phyloP scores from a whole-genome alignment of 2,888 invertebrate genomes.

The Deroplatys truncata region DNA sequence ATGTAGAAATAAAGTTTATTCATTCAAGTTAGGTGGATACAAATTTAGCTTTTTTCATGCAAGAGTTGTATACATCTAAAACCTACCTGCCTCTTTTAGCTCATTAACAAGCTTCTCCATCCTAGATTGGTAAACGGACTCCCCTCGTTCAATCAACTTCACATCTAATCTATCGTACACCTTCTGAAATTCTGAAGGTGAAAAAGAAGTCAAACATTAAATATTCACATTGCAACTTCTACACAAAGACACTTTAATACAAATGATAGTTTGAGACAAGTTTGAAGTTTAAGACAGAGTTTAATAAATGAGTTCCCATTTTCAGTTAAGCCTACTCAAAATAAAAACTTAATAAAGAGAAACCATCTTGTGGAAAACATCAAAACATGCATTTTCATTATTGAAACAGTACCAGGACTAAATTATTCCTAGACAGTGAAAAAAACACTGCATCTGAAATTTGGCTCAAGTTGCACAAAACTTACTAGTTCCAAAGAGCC shows the following conservation, averaged over 20 bases:
- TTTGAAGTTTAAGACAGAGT: not conserved
- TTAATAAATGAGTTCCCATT: not conserved
- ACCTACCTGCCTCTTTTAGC: slow-evolving; percentile 58
- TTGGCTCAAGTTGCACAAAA: no score
- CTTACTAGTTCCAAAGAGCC: no score
- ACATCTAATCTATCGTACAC: slow-evolving; percentile 85
- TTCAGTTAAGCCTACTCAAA: not conserved
- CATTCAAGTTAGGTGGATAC: no score
- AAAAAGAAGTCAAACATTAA: slow-evolving; percentile 14
- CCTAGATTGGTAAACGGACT: slow-evolving; percentile 92
- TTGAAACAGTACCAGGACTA: no score
- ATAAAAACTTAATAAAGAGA: not conserved
- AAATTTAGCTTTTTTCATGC: not conserved
- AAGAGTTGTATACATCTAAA: not conserved
- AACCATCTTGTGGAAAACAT: no score
- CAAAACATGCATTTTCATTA: no score
- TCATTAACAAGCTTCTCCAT: slow-evolving; percentile 79
- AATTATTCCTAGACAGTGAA: no score
- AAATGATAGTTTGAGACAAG: no score
- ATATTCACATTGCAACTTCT: not conserved
- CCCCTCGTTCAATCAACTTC: slow-evolving; percentile 77
- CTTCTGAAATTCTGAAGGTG: slow-evolving; percentile 71
- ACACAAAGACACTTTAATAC: not conserved
- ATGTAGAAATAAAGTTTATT: no score
- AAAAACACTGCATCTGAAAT: no score